Evolutionary conservation across 2,797 vertebrate genomes (phyloP).

Genomic region (Peromyscus eremicus): DNA sequence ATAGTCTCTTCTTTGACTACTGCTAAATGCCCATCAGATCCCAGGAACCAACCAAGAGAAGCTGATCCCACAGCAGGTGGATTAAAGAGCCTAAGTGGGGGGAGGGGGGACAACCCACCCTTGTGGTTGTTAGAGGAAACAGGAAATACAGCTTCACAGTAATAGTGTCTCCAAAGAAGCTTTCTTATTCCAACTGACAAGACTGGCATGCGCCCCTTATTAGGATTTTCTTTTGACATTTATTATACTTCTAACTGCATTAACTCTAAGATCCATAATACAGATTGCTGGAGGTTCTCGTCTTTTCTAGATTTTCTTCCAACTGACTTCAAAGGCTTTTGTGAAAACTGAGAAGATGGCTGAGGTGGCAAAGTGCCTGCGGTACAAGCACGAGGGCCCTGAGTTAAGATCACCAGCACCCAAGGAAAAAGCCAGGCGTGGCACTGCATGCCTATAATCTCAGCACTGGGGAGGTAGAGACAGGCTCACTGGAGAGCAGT

Average conservation of each 20-base stretch:
- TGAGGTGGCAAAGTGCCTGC: neutral
- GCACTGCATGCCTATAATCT: neutral
- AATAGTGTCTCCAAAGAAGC: neutral
- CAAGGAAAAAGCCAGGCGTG: neutral
- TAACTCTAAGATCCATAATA: neutral
- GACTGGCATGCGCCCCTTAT: neutral
- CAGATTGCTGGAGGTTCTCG: neutral
- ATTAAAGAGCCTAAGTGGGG: neutral
- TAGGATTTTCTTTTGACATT: neutral
- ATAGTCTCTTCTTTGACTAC: slow-evolving; percentile 7
- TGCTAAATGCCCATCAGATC: neutral
- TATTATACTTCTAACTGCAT: neutral
- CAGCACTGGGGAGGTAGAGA: neutral
- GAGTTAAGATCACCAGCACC: neutral
- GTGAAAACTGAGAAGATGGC: neutral
- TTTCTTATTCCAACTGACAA: neutral
- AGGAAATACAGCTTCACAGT: slow-evolving; percentile 1
- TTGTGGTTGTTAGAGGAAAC: neutral
- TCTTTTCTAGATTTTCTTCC: slow-evolving; percentile 2
- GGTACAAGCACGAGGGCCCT: neutral
- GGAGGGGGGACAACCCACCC: neutral
- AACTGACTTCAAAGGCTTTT: neutral
- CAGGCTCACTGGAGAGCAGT: neutral
- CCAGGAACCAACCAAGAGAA: neutral
- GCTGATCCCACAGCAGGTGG: neutral